Evolutionary conservation across 2,113 vertebrate genomes (phyloP).

Genomic region (Vidua chalybeata): DNA sequence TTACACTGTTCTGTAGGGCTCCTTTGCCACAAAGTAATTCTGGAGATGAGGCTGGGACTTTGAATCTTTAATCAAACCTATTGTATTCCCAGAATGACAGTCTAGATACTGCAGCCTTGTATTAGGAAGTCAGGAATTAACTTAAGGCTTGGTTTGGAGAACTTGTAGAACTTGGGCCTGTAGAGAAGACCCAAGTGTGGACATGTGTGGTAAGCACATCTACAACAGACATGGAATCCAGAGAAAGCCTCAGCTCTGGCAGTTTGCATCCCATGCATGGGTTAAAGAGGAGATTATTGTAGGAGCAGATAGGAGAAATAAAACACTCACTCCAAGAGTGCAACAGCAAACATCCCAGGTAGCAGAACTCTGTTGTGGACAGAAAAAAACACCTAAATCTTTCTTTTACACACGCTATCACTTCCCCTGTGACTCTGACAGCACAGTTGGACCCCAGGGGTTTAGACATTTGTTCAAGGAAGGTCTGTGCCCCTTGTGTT

Average conservation of each 20-base stretch:
- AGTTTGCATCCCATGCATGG: not conserved
- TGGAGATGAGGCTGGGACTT: not conserved
- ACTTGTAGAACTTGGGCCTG: not conserved
- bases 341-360: not conserved
- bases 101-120: not conserved
- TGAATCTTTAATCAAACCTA: not conserved
- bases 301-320: not conserved
- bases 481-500: not conserved
- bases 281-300: not conserved
- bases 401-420: not conserved
- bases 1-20: not conserved
- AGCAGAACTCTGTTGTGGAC: not conserved
- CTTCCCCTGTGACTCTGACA: not conserved
- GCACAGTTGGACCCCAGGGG: not conserved
- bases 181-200: not conserved
- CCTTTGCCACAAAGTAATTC: not conserved
- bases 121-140: not conserved
- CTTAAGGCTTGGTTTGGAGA: not conserved
- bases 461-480: not conserved
- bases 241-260: not conserved
- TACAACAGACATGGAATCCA: not conserved
- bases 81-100: not conserved
- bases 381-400: not conserved
- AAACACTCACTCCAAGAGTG: not conserved
- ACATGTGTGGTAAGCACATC: too few relatives aligned